Evolutionary conservation across 2,797 vertebrate species (phyloP).

Genomic region (Helicolenus hilgendorfi): DNA sequence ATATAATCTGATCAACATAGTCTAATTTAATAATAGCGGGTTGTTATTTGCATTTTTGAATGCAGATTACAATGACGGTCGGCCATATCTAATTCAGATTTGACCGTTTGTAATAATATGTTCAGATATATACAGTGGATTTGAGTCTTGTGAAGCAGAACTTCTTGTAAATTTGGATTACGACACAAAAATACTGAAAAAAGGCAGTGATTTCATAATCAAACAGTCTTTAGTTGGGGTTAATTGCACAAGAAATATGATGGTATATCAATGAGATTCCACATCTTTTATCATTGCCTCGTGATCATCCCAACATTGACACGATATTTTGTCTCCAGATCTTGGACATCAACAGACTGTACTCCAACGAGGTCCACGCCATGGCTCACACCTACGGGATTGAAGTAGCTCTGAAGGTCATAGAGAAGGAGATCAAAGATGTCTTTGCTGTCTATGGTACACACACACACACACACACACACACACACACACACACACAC

Average conservation of each 20-base stretch:
- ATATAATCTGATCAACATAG: not conserved
- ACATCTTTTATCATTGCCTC: not conserved
- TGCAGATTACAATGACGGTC: not conserved
- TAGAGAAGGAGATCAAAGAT: slow-evolving; percentile 98
- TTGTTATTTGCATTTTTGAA: not conserved
- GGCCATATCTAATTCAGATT: not conserved
- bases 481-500: not conserved
- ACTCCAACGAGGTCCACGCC: slow-evolving; percentile 96
- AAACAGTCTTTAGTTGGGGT: too few species aligned
- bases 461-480: not conserved
- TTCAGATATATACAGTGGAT: not conserved
- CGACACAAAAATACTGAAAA: not conserved
- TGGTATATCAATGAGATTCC: not conserved
- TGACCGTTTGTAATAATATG: not conserved
- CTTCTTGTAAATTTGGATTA: not conserved
- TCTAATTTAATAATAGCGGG: not conserved
- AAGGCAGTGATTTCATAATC: not conserved
- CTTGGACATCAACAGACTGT: slow-evolving; percentile 94
- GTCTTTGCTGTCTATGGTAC: slow-evolving; percentile 98
- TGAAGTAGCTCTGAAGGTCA: slow-evolving; percentile 95
- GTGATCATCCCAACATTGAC: not conserved
- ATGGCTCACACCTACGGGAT: slow-evolving; percentile 96
- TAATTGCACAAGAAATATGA: not conserved
- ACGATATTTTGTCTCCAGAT: slow-evolving; percentile 82
- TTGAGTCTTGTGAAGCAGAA: not conserved